Percentiles rank a stretch among this genome's conserved stretches.
Evolutionary conservation across 2,888 invertebrate genomes (phyloP).

Genomic region (Lycaena phlaeas): DNA sequence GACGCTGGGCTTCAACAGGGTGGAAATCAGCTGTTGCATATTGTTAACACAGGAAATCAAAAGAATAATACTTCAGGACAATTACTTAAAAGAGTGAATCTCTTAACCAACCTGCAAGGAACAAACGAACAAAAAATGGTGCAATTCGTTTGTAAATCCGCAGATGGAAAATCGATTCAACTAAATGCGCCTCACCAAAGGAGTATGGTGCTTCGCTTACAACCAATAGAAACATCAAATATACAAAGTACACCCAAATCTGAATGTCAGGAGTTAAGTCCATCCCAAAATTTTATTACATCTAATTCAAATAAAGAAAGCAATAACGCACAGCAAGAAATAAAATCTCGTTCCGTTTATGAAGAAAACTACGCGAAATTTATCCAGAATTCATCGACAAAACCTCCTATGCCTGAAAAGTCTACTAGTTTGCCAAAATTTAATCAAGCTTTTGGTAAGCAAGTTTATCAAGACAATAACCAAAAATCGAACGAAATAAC

Average conservation of each 20-base stretch:
- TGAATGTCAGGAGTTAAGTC: constrained; percentile 39
- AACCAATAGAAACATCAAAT: constrained; percentile 52
- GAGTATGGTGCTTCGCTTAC: constrained; percentile 63
- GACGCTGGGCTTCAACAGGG: constrained; percentile 57
- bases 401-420: constrained; percentile 47
- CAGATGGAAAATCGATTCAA: constrained; percentile 73
- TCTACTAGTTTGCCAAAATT: constrained; percentile 79
- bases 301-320: constrained; percentile 31
- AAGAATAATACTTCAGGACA: constrained; percentile 48
- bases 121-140: constrained; percentile 69
- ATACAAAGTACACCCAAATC: constrained; percentile 30
- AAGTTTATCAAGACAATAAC: constrained; percentile 71
- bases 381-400: constrained; percentile 52
- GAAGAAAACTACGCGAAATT: constrained; percentile 73
- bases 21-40: constrained; percentile 62
- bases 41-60: constrained; percentile 59
- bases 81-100: constrained; percentile 61
- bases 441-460: constrained; percentile 85
- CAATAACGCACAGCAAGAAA: constrained; percentile 42
- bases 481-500: constrained; percentile 43
- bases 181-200: constrained; percentile 68
- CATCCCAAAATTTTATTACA: constrained; percentile 27
- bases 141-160: constrained; percentile 77
- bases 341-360: constrained; percentile 65
- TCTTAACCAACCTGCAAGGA: constrained; percentile 62